phyloP scores from a whole-genome alignment of 2,888 invertebrate species.

The Phrixothrix hirtus region DNA sequence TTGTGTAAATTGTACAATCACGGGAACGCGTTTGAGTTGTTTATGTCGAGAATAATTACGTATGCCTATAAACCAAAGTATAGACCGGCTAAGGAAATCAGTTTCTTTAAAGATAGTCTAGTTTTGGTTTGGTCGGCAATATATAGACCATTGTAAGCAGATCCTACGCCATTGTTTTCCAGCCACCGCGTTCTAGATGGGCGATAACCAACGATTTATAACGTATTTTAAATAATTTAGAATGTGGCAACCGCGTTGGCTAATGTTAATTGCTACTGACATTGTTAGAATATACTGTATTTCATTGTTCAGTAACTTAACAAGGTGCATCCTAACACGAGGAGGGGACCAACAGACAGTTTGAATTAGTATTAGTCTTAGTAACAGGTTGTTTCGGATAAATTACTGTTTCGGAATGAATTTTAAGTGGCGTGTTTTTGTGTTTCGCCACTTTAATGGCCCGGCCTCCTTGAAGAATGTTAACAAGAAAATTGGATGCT shows the following conservation, averaged over 20 bases:
- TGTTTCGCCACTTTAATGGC: conserved; percentile 36
- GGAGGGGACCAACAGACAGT: conserved; percentile 39
- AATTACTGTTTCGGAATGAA: conserved; percentile 34
- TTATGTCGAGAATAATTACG: conserved; percentile 18
- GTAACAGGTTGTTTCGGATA: conserved; percentile 35
- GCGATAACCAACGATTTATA: conserved; percentile 48
- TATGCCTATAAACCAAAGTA: conserved; percentile 17
- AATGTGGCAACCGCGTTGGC: conserved; percentile 41
- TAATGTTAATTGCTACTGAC: conserved; percentile 44
- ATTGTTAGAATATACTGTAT: conserved; percentile 34
- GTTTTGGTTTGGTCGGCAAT: conserved; percentile 36
- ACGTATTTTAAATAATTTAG: conserved; percentile 47
- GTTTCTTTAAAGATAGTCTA: conserved; percentile 31
- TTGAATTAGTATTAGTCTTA: conserved; percentile 36
- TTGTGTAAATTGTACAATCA: no score
- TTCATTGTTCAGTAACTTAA: conserved; percentile 35
- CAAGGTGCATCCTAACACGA: conserved; percentile 41
- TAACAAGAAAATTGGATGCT: conserved; percentile 44
- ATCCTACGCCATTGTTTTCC: conserved; percentile 47
- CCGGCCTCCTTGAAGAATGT: conserved; percentile 37
- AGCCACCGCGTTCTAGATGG: conserved; percentile 41
- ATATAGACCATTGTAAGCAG: conserved; percentile 49
- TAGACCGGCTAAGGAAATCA: conserved; percentile 19
- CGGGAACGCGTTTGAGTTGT: conserved; percentile 19
- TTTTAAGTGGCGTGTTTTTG: conserved; percentile 38